These are phyloP conservation scores for Pyrgilauda ruficollis DNA, from an alignment of 2,113 vertebrate species.

Conservation along the genomic window DNA sequence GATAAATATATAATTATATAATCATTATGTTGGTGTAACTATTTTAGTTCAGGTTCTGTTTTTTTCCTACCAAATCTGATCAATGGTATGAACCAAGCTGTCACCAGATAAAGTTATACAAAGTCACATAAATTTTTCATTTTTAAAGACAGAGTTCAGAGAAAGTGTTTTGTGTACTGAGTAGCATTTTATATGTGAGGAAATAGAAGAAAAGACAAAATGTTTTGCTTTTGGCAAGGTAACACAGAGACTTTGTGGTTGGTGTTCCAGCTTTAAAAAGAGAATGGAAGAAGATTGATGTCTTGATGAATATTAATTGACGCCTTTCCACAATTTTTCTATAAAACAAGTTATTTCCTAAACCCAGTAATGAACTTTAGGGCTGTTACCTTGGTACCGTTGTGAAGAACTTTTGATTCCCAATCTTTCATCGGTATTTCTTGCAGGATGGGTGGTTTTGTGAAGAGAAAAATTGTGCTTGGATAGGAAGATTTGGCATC, in stretches of 20 bases:
- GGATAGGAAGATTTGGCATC: not conserved
- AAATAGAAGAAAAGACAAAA: slow-evolving; percentile 47
- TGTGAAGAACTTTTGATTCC: slow-evolving; percentile 59
- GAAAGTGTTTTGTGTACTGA: slow-evolving; percentile 38
- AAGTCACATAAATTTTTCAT: slow-evolving; percentile 26
- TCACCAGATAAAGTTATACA: not conserved
- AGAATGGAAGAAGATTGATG: slow-evolving; percentile 70
- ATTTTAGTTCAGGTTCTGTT: not conserved
- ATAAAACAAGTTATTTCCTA: slow-evolving; percentile 58
- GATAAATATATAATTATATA: not conserved
- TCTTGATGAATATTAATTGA: slow-evolving; percentile 81
- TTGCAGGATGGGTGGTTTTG: not conserved
- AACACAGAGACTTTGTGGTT: slow-evolving; percentile 69
- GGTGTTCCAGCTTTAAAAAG: slow-evolving; percentile 69
- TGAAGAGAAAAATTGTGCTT: not conserved
- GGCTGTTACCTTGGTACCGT: slow-evolving; percentile 62
- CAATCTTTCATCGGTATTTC: not conserved
- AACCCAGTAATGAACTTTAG: slow-evolving; percentile 70
- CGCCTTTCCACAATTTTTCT: slow-evolving; percentile 62
- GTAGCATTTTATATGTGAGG: slow-evolving; percentile 2
- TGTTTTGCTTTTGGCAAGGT: slow-evolving; percentile 69
- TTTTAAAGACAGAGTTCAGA: slow-evolving; percentile 39
- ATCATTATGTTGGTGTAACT: not conserved
- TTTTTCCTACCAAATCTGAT: not conserved
- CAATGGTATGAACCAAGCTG: not conserved